Evolutionary conservation across 2,888 invertebrate species (phyloP), one percentile per base, ranked within the genome.

Genomic region (Odontothrips loti): DNA sequence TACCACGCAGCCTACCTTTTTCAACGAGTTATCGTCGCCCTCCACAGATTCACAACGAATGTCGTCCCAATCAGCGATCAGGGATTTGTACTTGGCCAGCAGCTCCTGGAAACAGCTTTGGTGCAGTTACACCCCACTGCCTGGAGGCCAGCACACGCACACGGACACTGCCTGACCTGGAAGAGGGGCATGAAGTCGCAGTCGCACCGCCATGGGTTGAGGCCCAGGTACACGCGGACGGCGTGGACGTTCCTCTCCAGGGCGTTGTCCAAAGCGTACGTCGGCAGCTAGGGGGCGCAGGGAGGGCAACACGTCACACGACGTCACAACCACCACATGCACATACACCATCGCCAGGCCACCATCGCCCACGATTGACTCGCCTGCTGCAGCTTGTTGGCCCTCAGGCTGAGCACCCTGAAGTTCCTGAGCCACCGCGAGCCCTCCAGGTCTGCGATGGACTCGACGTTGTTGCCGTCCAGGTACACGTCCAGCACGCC

Each of bases 121-220:
- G n/a, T n/a, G n/a, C n/a, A n/a, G n/a, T n/a, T n/a, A n/a, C n/a
- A n/a, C n/a, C n/a, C n/a, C n/a, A n/a, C n/a, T n/a, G n/a, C n/a
- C n/a, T n/a, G n/a, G n/a, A n/a, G n/a, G n/a, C n/a, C n/a, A n/a
- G n/a, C n/a, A n/a, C n/a, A n/a, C n/a, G n/a, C n/a, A n/a, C n/a
- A n/a, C n/a, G n/a, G n/a, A n/a, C n/a, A n/a, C 10, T 78, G 20
- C 79, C 81, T 82, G 87, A 90, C 93, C 86, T 94, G 93, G 86
- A 96, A 94, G 68, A 92, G 90, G 79, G 95, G 94, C 8, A 93
- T 93, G 86, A 93, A 95, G 83, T 91, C 90, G 84, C 96, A 96
- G 85, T 95, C 94, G 85, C 96, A 96, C 47, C 91, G 89, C 95
- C 95, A 96, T 0, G 95, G 94, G 87, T 96, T 96, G 83, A 90